Base-by-base conservation (phyloP, 2,888 invertebrate genomes). In the Drosophila yooni region DNA sequence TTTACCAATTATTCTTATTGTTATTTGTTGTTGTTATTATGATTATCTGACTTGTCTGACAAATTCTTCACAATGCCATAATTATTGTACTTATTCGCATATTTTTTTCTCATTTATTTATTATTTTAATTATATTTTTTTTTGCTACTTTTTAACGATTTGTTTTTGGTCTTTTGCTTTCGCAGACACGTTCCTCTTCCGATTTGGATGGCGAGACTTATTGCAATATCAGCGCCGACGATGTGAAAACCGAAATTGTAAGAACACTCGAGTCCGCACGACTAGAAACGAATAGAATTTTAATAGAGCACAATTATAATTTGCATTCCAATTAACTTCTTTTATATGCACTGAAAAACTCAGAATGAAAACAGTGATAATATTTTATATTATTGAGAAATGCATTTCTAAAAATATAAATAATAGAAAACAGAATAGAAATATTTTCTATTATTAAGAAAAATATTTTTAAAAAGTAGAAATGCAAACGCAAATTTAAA, bases 181-280 rank as follows among this genome's bases (percentile, higher is more conserved):
- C 74, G 56, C 83, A 91, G 91, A 84, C 88, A 81, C 91, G 91
- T 87, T 84, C 84, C 78, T 91, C 91, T 77, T 91, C 89, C 78
- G 91, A 91, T 78, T 76, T 79, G 80, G 89, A 91, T 38, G 79
- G 86, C 73, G 87, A 89, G 74, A 90, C 82, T 74, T 91, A 91
- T 75, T 90, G 92, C 77, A 92, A 88, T 77, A 92, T 92, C 66
- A 92, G 91, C 64, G 92, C 92, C 65, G 92, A 92, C 61, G 92
- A 92, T 88, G 92, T 92, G 72, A 92, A 92, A 90, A 92, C 92
- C 54, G 92, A 92, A 91, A 91, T 92, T 84, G 92, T 91, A 90
- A 92, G 92, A 92, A 78, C 66, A 34, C 13, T 34, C 6, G 15
- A 15, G 25, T 52, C 31, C 43, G 18, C 43, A 25, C 40, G 40